These are phyloP conservation scores for Euproctis similis DNA, from an alignment of 2,888 invertebrate genomes.

Conservation along the genomic window DNA sequence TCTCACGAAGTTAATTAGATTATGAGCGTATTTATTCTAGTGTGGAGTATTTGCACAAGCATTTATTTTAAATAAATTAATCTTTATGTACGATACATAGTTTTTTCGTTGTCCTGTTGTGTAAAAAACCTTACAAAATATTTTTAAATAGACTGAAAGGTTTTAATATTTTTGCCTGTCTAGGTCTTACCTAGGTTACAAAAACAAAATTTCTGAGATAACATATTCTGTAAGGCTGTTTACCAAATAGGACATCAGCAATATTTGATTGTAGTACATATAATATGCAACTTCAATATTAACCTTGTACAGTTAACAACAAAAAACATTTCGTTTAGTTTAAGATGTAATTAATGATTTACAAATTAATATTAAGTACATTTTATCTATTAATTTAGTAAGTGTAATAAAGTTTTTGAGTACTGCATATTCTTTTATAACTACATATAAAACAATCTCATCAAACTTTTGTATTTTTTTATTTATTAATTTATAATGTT, in stretches of 20 bases:
- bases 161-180: too few species aligned
- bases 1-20: slow-evolving; percentile 26
- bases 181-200: too few species aligned
- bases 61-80: slow-evolving; percentile 28
- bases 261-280: slow-evolving; percentile 23
- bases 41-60: slow-evolving; percentile 35
- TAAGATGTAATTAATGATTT: slow-evolving; percentile 1
- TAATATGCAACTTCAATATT: slow-evolving; percentile 18
- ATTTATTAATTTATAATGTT: background rate
- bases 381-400: background rate
- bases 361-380: background rate
- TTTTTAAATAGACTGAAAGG: too few species aligned
- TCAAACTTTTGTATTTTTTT: background rate
- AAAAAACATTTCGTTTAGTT: slow-evolving; percentile 7
- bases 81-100: too few species aligned
- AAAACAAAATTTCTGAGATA: too few species aligned
- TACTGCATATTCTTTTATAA: background rate
- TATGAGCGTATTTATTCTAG: slow-evolving; percentile 22
- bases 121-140: too few species aligned
- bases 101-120: too few species aligned
- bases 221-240: too few species aligned
- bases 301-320: slow-evolving; percentile 20
- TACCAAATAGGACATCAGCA: too few species aligned
- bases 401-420: background rate
- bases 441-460: too few species aligned